phyloP scores from a whole-genome alignment of 2,888 invertebrate species.

The Troides oblongomaculatus region DNA sequence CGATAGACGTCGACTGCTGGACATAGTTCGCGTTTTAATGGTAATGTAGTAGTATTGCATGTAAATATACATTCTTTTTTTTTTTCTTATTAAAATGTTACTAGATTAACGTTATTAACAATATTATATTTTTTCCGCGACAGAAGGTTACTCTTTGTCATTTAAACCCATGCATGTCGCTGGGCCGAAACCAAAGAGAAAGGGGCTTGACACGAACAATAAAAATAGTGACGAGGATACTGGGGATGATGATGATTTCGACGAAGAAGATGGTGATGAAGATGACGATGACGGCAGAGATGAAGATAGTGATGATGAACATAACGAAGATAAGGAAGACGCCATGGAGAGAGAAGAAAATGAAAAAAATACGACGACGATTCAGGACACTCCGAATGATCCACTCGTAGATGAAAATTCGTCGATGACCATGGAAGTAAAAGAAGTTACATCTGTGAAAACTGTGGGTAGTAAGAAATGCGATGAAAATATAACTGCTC shows the following conservation, averaged over 20 bases:
- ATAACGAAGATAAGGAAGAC: background rate
- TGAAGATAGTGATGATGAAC: conserved; percentile 31
- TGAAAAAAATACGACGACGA: background rate
- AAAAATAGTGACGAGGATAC: background rate
- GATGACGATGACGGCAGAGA: background rate
- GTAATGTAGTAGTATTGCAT: no score
- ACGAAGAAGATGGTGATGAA: background rate
- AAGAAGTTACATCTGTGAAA: background rate
- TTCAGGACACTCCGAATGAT: background rate
- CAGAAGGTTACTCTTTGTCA: conserved; percentile 19
- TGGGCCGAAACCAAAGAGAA: background rate
- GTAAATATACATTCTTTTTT: no score
- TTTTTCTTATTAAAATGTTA: no score
- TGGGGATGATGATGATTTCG: conserved; percentile 6
- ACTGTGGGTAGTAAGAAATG: background rate
- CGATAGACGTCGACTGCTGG: no score
- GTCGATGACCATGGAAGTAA: background rate
- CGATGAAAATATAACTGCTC: background rate
- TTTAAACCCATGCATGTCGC: conserved; percentile 35
- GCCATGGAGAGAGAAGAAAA: background rate
- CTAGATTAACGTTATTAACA: background rate
- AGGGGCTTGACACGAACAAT: conserved; percentile 25
- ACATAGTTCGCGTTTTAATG: no score
- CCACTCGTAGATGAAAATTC: background rate
- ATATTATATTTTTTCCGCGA: background rate